Evolutionary conservation across 2,113 vertebrate species (phyloP), one percentile per base, ranked within the genome.

Genomic region (Bujurquina vittata): DNA sequence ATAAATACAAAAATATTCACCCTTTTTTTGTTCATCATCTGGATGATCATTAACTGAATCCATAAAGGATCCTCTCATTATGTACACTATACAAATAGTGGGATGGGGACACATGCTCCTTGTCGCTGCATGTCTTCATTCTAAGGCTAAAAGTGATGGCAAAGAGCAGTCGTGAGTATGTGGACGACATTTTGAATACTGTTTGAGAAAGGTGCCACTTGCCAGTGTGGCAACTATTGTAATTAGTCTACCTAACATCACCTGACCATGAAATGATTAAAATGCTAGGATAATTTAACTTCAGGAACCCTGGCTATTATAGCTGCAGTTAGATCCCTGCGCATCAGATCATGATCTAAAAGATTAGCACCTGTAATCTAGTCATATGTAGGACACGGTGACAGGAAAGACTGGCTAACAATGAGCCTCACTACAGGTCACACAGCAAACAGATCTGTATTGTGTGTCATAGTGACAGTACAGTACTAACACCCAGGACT

Each of bases 1-100:
- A 91, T 92, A 87, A 91, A 92, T 95, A 95, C 23, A 94, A 94
- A 96, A 96, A 95, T 95, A 94, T 83, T 84, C 75, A 80, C 79
- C 58, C 58, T 31, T 72, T 18, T 40, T 11, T 58, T 12, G 4
- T 7, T 26, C 63, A 29, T 75, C 54, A 77, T 67, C 49, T 62
- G 59, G 52, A 18, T 72, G 67, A 46, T 54, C 4, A 37, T 54
- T 54, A 67, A 91, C 61, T 77, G 12, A 26, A 79, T 12, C 12
- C 29, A 74, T 54, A 67, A 31, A 89, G 57, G 37, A 78, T 67
- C 52, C 77, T 37, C 77, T 29, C 33, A 14, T 78, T 61, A 62
- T 65, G 75, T 81, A 84, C 76, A 82, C 67, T 37, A 54, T 54
- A 87, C 62, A 85, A 31, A 84, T 23, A 67, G 35, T 40, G 40